phyloP scores from a whole-genome alignment of 2,113 vertebrate genomes.

The Vulpes vulpes region DNA sequence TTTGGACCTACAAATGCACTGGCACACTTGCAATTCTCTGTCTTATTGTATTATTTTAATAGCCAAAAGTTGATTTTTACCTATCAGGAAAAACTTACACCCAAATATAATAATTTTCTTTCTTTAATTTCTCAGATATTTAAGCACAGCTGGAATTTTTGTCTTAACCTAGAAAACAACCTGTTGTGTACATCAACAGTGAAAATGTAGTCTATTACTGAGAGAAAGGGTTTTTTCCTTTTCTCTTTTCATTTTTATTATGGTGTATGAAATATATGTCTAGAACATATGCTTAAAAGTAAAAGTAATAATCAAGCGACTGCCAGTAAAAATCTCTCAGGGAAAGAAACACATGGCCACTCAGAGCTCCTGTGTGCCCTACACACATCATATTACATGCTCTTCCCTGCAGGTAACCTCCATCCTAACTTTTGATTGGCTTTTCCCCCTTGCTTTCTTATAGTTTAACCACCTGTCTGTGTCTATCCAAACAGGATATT shows the following conservation, averaged over 20 bases:
- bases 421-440: background rate
- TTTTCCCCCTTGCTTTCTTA: background rate
- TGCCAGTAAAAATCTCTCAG: background rate
- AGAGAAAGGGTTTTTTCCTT: background rate
- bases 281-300: background rate
- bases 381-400: background rate
- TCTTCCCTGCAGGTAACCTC: background rate
- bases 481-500: no score
- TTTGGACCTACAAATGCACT: background rate
- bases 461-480: background rate
- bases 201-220: background rate
- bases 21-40: background rate
- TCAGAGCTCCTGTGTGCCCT: no score
- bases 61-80: slow-evolving; percentile 21
- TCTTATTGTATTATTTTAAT: slow-evolving; percentile 56
- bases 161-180: slow-evolving; percentile 22
- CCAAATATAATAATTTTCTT: background rate
- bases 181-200: background rate
- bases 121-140: background rate
- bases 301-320: slow-evolving; percentile 5
- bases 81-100: background rate
- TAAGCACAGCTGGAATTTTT: background rate
- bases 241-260: background rate
- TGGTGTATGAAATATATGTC: background rate
- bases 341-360: background rate